phyloP scores from a whole-genome alignment of 2,888 invertebrate genomes.

The Paralinhomoeus sp. region DNA sequence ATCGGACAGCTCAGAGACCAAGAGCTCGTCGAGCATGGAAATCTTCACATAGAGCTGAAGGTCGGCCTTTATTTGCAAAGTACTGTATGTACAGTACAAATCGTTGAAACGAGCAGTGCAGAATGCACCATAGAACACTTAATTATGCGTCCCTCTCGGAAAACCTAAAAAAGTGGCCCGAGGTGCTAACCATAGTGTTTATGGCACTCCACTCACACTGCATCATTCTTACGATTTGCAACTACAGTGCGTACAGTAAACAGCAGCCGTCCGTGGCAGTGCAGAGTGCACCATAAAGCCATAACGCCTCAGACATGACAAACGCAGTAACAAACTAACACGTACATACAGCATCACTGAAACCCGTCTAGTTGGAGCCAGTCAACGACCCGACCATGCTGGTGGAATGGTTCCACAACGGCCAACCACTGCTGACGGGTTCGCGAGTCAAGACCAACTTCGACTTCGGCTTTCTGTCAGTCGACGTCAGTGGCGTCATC shows the following conservation, averaged over 20 bases:
- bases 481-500: slow-evolving; percentile 65
- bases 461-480: slow-evolving; percentile 56
- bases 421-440: slow-evolving; percentile 50
- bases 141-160: too few species aligned
- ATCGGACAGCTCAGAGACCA: slow-evolving; percentile 17
- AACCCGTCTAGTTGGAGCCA: slow-evolving; percentile 47
- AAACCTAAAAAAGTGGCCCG: too few species aligned
- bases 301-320: too few species aligned
- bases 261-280: too few species aligned
- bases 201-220: too few species aligned
- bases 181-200: too few species aligned
- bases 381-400: slow-evolving; percentile 95
- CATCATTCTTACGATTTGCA: too few species aligned
- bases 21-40: slow-evolving; percentile 15
- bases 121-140: too few species aligned
- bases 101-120: neutral
- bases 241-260: too few species aligned
- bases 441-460: slow-evolving; percentile 9
- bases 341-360: too few species aligned
- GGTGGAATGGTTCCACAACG: slow-evolving; percentile 93
- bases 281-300: too few species aligned
- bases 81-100: neutral
- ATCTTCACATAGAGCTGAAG: slow-evolving; percentile 19
- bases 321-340: too few species aligned
- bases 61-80: slow-evolving; percentile 3